Base-by-base conservation (phyloP, 2,888 invertebrate genomes). In the Machimus rusticus region DNA sequence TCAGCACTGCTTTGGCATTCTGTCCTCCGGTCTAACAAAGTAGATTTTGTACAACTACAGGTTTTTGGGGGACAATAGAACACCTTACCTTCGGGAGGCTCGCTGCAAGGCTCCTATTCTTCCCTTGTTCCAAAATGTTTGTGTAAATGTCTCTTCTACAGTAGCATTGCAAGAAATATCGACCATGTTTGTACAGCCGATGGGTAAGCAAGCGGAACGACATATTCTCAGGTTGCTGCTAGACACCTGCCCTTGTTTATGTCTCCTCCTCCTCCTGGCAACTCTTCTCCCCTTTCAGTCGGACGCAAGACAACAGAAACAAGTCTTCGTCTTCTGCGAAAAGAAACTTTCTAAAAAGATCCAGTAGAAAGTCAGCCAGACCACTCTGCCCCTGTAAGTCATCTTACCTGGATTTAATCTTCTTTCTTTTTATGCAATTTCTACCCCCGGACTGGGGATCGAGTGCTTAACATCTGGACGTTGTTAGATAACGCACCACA, bases 151-250 rank as follows among this genome's bases (percentile, higher is more conserved):
- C 93, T 91, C 94, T 92, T 90, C 92, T 93, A 91, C 93, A 93
- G 89, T 93, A 92, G 90, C 93, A 93, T 90, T 94, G 93, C 90
- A 94, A 90, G 90, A 94, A 91, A 89, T 92, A 91, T 91, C 94
- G 94, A 94, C 95, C 95, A 95, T 95, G 94, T 93, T 94, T 94
- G 90, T 93, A 92, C 87, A 95, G 92, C 91, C 94, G 94, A 89
- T 92, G 92, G 88, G 93, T 93, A 81, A 94, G 90, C 89, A 94
- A 93, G 90, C 94, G 93, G 90, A 94, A 92, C 91, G 94, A 94
- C 95, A 95, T 95, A 28, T 46, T 74, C 85, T 74, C 39, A 19
- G 37, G n/a, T 74, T 43, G 28, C 85, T 79, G 46, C 46, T 74
- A 51, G 57, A 66, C 66, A 84, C 34, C 66, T 84, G 39, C 34